Conservation (phyloP, 2,888 invertebrate genomes). For the Maniola hyperantus region DNA sequence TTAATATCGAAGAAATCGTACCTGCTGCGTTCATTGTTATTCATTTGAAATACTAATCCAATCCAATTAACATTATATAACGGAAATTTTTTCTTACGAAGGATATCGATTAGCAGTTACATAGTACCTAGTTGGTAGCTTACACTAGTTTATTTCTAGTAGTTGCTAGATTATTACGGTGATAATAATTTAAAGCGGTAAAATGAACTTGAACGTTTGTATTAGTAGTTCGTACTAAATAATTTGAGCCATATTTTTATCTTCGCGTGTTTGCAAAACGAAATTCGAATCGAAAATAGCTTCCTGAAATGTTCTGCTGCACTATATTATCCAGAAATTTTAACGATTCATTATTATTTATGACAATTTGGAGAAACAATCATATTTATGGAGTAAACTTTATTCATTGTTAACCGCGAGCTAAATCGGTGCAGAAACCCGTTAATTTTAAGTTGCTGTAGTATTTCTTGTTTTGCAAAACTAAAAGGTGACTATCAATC, state of each 20-base stretch:
- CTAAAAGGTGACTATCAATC: too few relatives aligned
- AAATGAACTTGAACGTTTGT: background rate
- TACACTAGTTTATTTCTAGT: background rate
- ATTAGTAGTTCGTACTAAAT: too few relatives aligned
- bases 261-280: background rate
- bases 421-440: too few relatives aligned
- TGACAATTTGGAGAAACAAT: too few relatives aligned
- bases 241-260: too few relatives aligned
- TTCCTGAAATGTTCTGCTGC: too few relatives aligned
- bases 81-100: background rate
- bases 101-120: conserved; percentile 3
- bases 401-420: too few relatives aligned
- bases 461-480: too few relatives aligned
- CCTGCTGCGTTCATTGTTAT: background rate
- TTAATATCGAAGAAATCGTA: background rate
- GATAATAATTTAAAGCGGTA: background rate
- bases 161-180: background rate
- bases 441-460: too few relatives aligned
- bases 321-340: too few relatives aligned
- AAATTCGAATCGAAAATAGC: background rate
- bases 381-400: too few relatives aligned
- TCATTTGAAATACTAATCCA: background rate
- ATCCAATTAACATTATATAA: conserved; percentile 5
- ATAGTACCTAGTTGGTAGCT: background rate
- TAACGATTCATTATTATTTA: too few relatives aligned